Evolutionary conservation across 2,888 invertebrate genomes (phyloP), one percentile per base, ranked within the genome.

Genomic region (Amiota mariae): DNA sequence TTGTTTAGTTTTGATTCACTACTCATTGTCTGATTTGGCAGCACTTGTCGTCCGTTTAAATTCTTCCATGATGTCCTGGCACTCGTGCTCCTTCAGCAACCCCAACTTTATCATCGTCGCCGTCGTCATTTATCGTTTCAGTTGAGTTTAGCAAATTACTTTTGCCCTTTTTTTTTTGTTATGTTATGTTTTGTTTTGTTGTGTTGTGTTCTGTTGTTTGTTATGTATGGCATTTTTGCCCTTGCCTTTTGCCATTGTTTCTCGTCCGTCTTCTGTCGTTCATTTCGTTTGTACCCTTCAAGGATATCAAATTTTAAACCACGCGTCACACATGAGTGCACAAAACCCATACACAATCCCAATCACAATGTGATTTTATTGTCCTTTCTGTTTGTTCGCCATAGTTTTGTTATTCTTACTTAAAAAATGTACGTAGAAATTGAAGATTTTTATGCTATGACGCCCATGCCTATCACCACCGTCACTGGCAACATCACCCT

Each of bases 241-340:
- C 0, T 36, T 36, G 36, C 36, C 9, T 18, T 18, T 20, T 59
- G 18, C 8, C 24, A 12, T 59, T 59, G 9, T 59, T 18, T 18
- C 4, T 11, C 24, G 11, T 20, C 15, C 24, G 10, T 20, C 24
- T 18, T 59, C 24, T 36, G 36, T 36, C 36, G 15, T 12, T 18
- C 57, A 57, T 6, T n/a, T 36, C 8, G 48, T 48, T 66, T 11
- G 66, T 15, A 3, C 57, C 57, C 11, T 57, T 79, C 79, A 79
- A 80, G 82, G 84, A 82, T 84, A 84, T 84, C 85, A 81, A 84
- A 84, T 84, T 84, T 85, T 36, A 79, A 81, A 80, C 82, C 84
- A 84, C 84, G 81, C 81, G 80, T 80, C 84, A 84, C 79, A 81
- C 84, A 77, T 79, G 84, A 75, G 78, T 77, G 82, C 76, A 73